Evolutionary conservation across 2,888 invertebrate species (phyloP).

Genomic region (Strigamia maritima): DNA sequence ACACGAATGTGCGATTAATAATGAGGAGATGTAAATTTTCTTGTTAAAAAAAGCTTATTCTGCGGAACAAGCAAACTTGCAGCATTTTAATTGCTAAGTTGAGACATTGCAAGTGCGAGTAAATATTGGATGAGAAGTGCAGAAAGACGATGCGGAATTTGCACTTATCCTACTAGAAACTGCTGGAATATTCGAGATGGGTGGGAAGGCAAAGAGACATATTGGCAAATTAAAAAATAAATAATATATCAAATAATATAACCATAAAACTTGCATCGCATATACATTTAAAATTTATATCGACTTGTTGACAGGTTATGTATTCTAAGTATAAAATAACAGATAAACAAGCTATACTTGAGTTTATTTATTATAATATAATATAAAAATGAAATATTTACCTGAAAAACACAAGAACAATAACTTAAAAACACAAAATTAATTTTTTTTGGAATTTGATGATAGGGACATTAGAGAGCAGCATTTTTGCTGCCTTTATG

Average conservation of each 20-base stretch:
- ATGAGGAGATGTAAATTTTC: neutral
- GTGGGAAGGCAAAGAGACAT: neutral
- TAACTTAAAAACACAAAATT: no score
- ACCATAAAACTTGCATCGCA: neutral
- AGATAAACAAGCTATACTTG: no score
- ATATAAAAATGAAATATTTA: no score
- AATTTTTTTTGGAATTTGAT: no score
- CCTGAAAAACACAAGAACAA: no score
- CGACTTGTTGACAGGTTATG: neutral
- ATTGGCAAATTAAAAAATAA: constrained; percentile 4
- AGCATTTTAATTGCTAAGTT: neutral
- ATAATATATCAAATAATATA: neutral
- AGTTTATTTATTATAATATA: no score
- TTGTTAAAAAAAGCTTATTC: neutral
- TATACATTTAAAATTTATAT: neutral
- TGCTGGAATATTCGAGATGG: neutral
- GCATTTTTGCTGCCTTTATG: no score
- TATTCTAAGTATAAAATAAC: neutral
- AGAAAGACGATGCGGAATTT: constrained; percentile 14
- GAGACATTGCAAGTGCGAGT: neutral
- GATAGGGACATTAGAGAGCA: no score
- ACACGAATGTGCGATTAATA: neutral
- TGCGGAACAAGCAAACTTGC: neutral
- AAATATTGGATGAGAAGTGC: constrained; percentile 29
- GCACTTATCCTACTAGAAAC: constrained; percentile 25